Conservation (phyloP, 2,113 vertebrate genomes). For the Rhodinocichla rosea region DNA sequence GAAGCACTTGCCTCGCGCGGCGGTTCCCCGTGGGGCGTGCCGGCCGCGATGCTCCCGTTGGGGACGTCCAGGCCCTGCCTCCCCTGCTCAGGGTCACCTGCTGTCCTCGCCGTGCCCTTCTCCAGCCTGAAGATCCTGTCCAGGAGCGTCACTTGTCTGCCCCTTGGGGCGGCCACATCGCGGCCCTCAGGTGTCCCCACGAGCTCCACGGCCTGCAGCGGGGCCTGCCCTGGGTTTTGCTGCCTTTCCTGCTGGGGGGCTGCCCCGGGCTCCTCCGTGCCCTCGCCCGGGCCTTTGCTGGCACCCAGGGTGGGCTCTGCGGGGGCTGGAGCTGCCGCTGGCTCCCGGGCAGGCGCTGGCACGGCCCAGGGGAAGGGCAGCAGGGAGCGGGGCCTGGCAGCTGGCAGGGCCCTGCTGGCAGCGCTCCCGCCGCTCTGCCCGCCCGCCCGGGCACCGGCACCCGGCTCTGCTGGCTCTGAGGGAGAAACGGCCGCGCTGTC, state of each 20-base stretch:
- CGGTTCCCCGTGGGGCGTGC: background rate
- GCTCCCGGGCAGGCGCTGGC: slow-evolving; percentile 70
- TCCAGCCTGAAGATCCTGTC: slow-evolving; percentile 79
- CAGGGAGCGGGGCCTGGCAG: slow-evolving; percentile 65
- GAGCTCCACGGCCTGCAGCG: background rate
- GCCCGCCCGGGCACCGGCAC: background rate
- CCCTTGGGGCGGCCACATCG: background rate
- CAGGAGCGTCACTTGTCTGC: slow-evolving; percentile 66
- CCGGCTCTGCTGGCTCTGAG: slow-evolving; percentile 34
- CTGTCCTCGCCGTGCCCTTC: slow-evolving; percentile 10
- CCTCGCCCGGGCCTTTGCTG: slow-evolving; percentile 61
- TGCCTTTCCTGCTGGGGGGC: background rate
- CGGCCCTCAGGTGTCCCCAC: background rate
- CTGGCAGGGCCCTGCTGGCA: slow-evolving; percentile 54
- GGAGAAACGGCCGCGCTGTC: slow-evolving; percentile 62
- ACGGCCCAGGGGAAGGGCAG: slow-evolving; percentile 70
- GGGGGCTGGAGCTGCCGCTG: slow-evolving; percentile 18
- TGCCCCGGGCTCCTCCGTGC: background rate
- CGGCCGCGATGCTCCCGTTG: background rate
- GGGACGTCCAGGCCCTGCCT: background rate
- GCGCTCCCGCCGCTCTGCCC: slow-evolving; percentile 47
- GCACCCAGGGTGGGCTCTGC: slow-evolving; percentile 3
- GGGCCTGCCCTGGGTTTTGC: slow-evolving; percentile 18
- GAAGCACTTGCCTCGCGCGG: slow-evolving; percentile 66
- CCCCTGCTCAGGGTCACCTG: background rate